phyloP scores from a whole-genome alignment of 2,797 vertebrate species.

The Galago senegalensis region DNA sequence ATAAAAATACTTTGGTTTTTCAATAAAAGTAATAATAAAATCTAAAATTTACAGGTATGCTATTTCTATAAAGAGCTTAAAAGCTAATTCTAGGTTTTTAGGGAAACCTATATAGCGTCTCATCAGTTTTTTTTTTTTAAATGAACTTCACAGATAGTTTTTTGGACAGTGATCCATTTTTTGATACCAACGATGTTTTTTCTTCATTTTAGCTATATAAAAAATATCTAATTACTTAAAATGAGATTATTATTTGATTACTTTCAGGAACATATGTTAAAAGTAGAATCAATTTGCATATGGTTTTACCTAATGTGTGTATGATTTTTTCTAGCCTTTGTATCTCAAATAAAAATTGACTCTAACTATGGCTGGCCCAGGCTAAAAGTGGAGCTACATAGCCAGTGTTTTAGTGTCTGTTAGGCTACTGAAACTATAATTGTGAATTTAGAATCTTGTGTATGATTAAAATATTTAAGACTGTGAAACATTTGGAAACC shows the following conservation, averaged over 20 bases:
- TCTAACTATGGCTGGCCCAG: slow-evolving; percentile 51
- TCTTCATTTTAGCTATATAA: slow-evolving; percentile 1
- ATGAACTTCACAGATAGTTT: slow-evolving; percentile 14
- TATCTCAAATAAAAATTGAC: slow-evolving; percentile 68
- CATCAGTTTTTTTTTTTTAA: slow-evolving; percentile 49
- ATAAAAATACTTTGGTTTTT: slow-evolving; percentile 11
- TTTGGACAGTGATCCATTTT: neutral
- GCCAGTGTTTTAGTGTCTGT: slow-evolving; percentile 71
- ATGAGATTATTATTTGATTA: neutral
- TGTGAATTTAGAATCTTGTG: slow-evolving; percentile 74
- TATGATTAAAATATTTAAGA: slow-evolving; percentile 79
- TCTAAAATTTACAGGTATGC: neutral
- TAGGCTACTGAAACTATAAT: slow-evolving; percentile 75
- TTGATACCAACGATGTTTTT: neutral
- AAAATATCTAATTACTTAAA: slow-evolving; percentile 39
- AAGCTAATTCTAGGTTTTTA: neutral
- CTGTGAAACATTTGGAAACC: slow-evolving; percentile 65
- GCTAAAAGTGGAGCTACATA: slow-evolving; percentile 61
- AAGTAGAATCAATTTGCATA: slow-evolving; percentile 37
- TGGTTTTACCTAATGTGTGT: slow-evolving; percentile 16
- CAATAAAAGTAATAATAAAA: slow-evolving; percentile 54
- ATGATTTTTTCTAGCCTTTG: neutral
- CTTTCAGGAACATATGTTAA: neutral
- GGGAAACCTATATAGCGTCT: neutral
- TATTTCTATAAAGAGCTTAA: slow-evolving; percentile 30